A percentile compares a stretch with the other conserved stretches of the same genome.
Conservation (phyloP, 1,140 invertebrate species). For the Oscheius sp. region DNA sequence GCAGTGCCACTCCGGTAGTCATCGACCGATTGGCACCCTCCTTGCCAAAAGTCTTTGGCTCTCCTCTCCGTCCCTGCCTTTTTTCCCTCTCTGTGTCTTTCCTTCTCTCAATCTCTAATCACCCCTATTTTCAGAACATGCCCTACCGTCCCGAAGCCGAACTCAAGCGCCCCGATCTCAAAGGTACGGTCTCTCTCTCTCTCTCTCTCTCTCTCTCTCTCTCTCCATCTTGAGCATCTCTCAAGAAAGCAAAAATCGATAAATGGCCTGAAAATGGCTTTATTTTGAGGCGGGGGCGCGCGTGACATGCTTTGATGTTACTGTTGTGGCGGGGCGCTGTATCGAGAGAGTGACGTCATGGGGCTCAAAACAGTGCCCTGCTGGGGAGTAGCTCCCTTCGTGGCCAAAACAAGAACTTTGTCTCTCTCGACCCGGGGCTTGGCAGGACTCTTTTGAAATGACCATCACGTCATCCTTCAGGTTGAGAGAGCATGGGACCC, state of each 20-base stretch:
- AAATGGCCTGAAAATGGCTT: not conserved
- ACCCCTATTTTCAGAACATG: conserved; percentile 12
- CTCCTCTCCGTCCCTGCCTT: not conserved
- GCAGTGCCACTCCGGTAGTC: not conserved
- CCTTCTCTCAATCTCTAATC: not conserved
- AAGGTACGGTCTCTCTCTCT: conserved; percentile 6
- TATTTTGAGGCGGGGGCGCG: not conserved
- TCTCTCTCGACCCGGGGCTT: too few relatives aligned
- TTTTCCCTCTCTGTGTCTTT: not conserved
- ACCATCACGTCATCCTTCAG: too few relatives aligned
- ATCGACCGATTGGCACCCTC: not conserved
- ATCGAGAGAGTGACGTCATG: not conserved
- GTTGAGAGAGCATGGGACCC: too few relatives aligned
- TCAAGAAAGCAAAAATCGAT: not conserved
- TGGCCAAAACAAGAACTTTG: too few relatives aligned
- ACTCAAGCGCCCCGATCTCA: conserved; percentile 33
- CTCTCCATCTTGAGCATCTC: not conserved
- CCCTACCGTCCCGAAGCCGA: conserved; percentile 36
- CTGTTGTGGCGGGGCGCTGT: not conserved
- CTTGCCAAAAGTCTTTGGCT: not conserved
- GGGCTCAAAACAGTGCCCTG: conserved; percentile 13
- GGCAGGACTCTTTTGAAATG: too few relatives aligned
- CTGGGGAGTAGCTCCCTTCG: too few relatives aligned
- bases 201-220: not conserved
- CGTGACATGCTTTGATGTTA: conserved; percentile 13